Evolutionary conservation across 2,888 invertebrate species (phyloP), one percentile per base, ranked within the genome.

Genomic region (Hydroisotoma schaefferi): DNA sequence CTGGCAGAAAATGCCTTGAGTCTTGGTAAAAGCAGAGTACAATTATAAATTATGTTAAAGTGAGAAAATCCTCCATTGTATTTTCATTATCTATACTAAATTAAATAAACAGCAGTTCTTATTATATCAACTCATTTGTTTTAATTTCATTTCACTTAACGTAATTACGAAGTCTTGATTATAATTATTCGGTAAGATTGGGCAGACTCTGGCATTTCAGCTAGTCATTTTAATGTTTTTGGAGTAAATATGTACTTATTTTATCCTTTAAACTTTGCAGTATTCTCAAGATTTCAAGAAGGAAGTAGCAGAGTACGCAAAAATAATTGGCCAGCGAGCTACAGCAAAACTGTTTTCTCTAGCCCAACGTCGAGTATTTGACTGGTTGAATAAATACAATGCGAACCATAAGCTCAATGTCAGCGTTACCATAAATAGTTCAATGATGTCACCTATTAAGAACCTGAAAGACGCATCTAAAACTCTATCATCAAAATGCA

Each of bases 1-100:
- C 78, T 85, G 57, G 83, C 87, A 0, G 87, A 89, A 67, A 85
- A 81, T 74, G 80, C 87, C 63, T 78, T 90, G 72, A 80, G 80
- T 1, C 77, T 78, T 67, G 77, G 80, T 57, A 81, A 73, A 15
- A 70, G 73, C 37, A 75, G 72, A 61, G 58, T 74, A 20, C 64
- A 73, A 59, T 75, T 77, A 66, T 77, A 69, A 74, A 40, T 38
- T 26, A 23, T n/a, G n/a, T n/a, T n/a, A n/a, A n/a, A n/a, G n/a
- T n/a, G n/a, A n/a, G n/a, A n/a, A n/a, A n/a, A n/a, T n/a, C n/a
- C n/a, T n/a, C n/a, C n/a, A n/a, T n/a, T n/a, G n/a, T n/a, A n/a
- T n/a, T n/a, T n/a, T n/a, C n/a, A n/a, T n/a, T n/a, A n/a, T n/a
- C n/a, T n/a, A n/a, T n/a, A n/a, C n/a, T n/a, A n/a, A n/a, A n/a